These are phyloP conservation scores for Hippocampus abdominalis DNA, from an alignment of 2,113 vertebrate species.

Conservation along the genomic window DNA sequence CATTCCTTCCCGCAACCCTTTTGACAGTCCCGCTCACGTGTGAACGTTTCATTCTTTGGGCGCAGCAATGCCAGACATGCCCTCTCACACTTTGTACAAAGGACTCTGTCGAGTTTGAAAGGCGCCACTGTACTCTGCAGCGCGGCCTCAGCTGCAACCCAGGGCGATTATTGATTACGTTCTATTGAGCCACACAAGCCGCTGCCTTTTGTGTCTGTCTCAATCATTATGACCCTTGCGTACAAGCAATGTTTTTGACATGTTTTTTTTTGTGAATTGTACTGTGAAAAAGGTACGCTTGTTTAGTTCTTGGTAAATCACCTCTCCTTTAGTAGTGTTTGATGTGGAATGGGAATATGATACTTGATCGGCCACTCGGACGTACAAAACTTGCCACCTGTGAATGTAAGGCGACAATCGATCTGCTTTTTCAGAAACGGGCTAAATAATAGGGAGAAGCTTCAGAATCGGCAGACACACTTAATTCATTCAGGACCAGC, in stretches of 20 bases:
- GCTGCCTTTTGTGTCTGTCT: constrained; percentile 30
- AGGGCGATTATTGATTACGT: constrained; percentile 59
- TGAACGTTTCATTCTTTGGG: neutral
- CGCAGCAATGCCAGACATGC: neutral
- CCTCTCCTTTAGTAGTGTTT: neutral
- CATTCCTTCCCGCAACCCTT: neutral
- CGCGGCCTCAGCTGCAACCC: constrained; percentile 43
- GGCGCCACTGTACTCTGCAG: constrained; percentile 39
- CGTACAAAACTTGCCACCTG: neutral
- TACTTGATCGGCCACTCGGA: neutral
- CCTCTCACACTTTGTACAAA: constrained; percentile 42
- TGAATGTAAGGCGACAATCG: neutral
- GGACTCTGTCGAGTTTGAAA: constrained; percentile 43
- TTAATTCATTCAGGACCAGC: too few species aligned
- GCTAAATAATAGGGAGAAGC: neutral
- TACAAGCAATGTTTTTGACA: constrained; percentile 1
- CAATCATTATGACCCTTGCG: constrained; percentile 17
- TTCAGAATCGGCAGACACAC: neutral
- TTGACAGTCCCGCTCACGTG: neutral
- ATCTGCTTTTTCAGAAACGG: neutral
- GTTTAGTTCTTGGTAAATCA: neutral
- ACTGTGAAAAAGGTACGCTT: neutral
- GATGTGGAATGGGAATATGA: neutral
- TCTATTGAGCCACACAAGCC: constrained; percentile 47
- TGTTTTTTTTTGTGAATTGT: neutral